phyloP scores from a whole-genome alignment of 2,888 invertebrate species.

The Phoronis australis region DNA sequence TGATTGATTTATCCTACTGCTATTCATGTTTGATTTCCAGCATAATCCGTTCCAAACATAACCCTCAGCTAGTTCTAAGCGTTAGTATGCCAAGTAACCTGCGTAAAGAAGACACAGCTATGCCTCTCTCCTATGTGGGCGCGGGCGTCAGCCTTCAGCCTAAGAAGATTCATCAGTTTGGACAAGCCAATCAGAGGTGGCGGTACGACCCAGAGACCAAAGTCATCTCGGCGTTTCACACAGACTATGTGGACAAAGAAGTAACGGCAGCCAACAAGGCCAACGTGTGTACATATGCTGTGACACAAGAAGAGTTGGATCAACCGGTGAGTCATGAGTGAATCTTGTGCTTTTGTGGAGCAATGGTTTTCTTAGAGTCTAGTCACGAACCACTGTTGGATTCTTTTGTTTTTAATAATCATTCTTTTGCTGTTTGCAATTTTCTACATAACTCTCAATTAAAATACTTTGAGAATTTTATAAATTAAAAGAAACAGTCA shows the following conservation, averaged over 20 bases:
- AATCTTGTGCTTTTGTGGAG: too few species aligned
- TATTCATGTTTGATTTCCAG: too few species aligned
- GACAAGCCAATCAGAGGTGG: conserved; percentile 51
- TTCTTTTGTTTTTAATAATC: too few species aligned
- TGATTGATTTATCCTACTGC: too few species aligned
- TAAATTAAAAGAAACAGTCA: too few species aligned
- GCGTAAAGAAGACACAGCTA: conserved; percentile 25
- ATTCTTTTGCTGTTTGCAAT: too few species aligned
- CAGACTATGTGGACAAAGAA: conserved; percentile 48
- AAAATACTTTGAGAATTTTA: too few species aligned
- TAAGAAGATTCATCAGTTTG: conserved; percentile 36
- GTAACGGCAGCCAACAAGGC: conserved; percentile 50
- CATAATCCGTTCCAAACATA: conserved; percentile 41
- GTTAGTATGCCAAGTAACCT: conserved; percentile 39
- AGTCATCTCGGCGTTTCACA: conserved; percentile 42
- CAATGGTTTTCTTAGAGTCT: too few species aligned
- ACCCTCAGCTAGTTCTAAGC: conserved; percentile 39
- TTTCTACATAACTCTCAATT: too few species aligned
- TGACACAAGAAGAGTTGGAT: conserved; percentile 39
- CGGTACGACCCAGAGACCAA: conserved; percentile 42
- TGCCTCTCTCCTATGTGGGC: conserved; percentile 32
- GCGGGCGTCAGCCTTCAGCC: conserved; percentile 43
- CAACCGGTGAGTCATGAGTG: conserved; percentile 52
- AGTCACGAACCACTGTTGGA: too few species aligned
- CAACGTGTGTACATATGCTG: conserved; percentile 49